These are phyloP conservation scores for Chaetura pelagica DNA, from an alignment of 2,113 vertebrate species.

Conservation along the genomic window DNA sequence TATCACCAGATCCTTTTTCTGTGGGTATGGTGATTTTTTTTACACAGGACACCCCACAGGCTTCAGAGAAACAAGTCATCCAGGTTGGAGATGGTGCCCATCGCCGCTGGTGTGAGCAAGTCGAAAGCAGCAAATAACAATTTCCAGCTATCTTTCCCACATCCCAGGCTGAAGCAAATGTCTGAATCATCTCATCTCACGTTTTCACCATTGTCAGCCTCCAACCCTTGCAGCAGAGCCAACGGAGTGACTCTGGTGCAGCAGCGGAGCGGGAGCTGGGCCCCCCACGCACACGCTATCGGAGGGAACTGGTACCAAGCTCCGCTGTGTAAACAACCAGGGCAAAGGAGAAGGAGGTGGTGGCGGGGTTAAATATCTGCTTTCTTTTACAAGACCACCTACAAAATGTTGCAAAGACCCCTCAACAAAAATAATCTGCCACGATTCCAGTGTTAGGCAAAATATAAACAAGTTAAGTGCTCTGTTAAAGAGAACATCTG, in stretches of 20 bases:
- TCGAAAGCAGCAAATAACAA: background rate
- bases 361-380: slow-evolving; percentile 71
- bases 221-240: background rate
- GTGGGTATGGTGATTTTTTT: background rate
- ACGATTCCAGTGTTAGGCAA: slow-evolving; percentile 38
- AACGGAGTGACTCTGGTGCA: background rate
- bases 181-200: background rate
- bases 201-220: background rate
- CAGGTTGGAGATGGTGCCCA: background rate
- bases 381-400: slow-evolving; percentile 78
- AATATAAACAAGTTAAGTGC: slow-evolving; percentile 70
- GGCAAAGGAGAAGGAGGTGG: slow-evolving; percentile 63
- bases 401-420: slow-evolving; percentile 64
- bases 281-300: background rate
- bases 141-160: background rate
- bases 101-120: background rate
- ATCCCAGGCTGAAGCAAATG: background rate
- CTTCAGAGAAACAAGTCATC: background rate
- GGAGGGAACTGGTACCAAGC: slow-evolving; percentile 66
- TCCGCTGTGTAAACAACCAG: slow-evolving; percentile 64
- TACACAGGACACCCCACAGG: background rate
- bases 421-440: slow-evolving; percentile 71
- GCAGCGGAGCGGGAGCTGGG: background rate
- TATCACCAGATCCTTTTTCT: background rate
- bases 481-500: slow-evolving; percentile 75